Evolutionary conservation across 2,888 invertebrate species (phyloP), one percentile per base, ranked within the genome.

Genomic region (Metalampra italica): DNA sequence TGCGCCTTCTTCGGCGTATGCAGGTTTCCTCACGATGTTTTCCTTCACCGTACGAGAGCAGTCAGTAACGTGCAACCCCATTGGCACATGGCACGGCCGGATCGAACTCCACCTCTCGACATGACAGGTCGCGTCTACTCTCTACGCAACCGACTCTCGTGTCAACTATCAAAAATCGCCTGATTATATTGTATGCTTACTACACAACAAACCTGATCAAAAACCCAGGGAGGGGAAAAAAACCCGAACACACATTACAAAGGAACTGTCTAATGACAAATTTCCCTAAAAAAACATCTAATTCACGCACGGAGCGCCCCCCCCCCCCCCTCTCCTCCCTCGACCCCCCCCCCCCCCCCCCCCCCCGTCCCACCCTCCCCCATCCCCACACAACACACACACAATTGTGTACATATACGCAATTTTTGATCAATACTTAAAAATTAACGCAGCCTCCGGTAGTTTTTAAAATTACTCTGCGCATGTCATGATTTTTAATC

Each of bases 401-500:
- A 62, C 60, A 60, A 60, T 55, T 57, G 62, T 68, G 70, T 68
- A 63, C 70, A 71, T 72, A 78, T 75, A 87, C 85, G 86, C 87
- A 88, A 87, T 88, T 88, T 88, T 87, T 89, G 87, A 88, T 89
- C 88, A 88, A 88, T 89, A 89, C 88, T 89, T 89, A 89, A 89
- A 89, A 89, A 89, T 89, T 89, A 88, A 89, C 87, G 82, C 85
- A 77, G 74, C 82, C 84, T 81, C 82, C 77, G 77, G 78, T 88
- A 88, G 88, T 88, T 88, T 88, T 89, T 87, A 84, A 89, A 81
- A 84, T 84, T 85, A 87, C 70, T 83, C 83, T 89, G 88, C 88
- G 88, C 88, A 89, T 89, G 88, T 88, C 88, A 87, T 88, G 87
- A 82, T 83, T 88, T 89, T 88, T 88, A 89, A 89, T 89, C 88